Conservation (phyloP, 2,113 vertebrate species). For the Apodemus sylvaticus region DNA sequence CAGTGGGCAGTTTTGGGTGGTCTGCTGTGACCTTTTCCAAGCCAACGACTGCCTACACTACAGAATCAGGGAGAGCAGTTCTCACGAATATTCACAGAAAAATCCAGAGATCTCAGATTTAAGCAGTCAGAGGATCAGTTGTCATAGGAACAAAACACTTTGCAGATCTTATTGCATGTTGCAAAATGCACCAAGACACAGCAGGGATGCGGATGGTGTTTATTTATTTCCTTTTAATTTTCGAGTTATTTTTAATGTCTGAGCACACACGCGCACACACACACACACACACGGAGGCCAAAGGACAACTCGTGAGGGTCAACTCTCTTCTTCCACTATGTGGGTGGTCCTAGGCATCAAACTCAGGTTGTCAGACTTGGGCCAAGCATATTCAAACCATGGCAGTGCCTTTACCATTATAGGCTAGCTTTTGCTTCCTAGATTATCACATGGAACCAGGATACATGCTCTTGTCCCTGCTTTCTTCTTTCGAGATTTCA, state of each 20-base stretch:
- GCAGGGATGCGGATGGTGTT: background rate
- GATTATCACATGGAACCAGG: background rate
- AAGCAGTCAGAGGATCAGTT: background rate
- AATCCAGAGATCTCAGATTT: background rate
- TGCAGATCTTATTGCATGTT: too few relatives aligned
- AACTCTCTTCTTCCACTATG: background rate
- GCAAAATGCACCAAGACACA: background rate
- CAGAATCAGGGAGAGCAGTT: background rate
- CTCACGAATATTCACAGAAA: background rate
- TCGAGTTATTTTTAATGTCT: background rate
- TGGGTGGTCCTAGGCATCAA: too few relatives aligned
- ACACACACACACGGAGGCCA: background rate
- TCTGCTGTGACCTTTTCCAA: too few relatives aligned
- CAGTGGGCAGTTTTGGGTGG: background rate
- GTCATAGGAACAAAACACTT: background rate
- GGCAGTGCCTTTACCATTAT: background rate
- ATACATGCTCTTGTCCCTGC: rapidly evolving
- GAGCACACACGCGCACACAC: too few relatives aligned
- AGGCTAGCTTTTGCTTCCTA: background rate
- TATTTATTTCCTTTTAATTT: background rate
- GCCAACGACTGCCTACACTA: rapidly evolving
- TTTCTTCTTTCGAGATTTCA: background rate
- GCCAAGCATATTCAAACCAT: too few relatives aligned
- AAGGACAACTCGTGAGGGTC: background rate
- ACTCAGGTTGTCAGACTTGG: background rate